These are phyloP conservation scores for Neodiprion virginianus DNA, from an alignment of 1,140 invertebrate genomes.

Conservation along the genomic window DNA sequence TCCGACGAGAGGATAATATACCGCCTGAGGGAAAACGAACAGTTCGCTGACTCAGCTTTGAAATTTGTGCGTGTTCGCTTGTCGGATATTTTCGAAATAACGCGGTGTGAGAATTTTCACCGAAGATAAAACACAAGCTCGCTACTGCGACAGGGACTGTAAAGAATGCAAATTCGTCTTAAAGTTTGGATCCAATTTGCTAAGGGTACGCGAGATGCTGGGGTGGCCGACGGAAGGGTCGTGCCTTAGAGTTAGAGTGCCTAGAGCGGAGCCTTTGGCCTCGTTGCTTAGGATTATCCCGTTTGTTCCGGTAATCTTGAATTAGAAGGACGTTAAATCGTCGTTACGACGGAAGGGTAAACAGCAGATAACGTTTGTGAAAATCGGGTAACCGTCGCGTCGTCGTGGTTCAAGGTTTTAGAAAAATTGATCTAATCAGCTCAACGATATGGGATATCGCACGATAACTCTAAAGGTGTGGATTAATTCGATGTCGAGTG, in stretches of 20 bases:
- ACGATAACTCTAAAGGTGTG: background rate
- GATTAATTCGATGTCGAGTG: no score
- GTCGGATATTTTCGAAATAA: no score
- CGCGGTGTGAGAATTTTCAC: no score
- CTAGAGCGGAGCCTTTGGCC: background rate
- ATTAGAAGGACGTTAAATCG: background rate
- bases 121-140: no score
- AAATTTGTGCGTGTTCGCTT: no score
- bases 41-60: no score
- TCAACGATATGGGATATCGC: background rate
- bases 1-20: no score
- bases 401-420: no score
- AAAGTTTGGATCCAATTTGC: background rate
- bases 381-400: background rate
- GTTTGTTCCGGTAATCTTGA: slow-evolving; percentile 1
- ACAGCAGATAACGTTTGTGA: background rate
- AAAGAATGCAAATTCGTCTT: background rate
- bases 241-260: background rate
- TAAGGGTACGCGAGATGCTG: background rate
- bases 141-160: no score
- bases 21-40: no score
- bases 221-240: background rate
- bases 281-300: background rate
- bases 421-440: background rate
- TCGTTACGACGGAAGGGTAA: background rate